These are phyloP conservation scores for Hyposoter dolosus DNA, from an alignment of 2,888 invertebrate genomes.

Conservation along the genomic window DNA sequence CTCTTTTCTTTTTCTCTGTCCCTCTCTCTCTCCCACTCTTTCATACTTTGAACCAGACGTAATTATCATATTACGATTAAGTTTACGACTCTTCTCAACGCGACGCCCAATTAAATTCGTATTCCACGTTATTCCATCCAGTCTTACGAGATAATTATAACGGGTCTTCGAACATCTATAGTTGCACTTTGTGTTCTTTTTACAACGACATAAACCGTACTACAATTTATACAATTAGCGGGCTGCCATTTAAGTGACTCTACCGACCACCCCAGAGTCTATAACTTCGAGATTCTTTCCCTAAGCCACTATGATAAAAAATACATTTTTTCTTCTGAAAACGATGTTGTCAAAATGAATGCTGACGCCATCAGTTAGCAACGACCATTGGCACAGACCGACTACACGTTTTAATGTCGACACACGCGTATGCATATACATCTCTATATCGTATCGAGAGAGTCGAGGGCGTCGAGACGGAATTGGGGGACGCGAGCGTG, in stretches of 20 bases:
- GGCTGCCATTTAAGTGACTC: conserved; percentile 27
- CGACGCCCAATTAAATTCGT: conserved; percentile 77
- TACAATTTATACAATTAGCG: conserved; percentile 53
- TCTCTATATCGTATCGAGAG: conserved; percentile 41
- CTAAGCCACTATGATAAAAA: neutral
- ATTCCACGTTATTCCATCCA: conserved; percentile 59
- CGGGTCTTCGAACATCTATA: conserved; percentile 3
- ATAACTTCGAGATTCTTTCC: conserved; percentile 11
- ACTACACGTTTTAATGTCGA: conserved; percentile 29
- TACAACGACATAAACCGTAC: conserved; percentile 65
- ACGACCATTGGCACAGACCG: conserved; percentile 22
- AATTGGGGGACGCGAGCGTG: conserved; percentile 79
- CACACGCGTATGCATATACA: neutral
- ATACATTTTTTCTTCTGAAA: conserved; percentile 7
- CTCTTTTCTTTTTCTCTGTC: neutral
- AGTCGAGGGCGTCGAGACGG: conserved; percentile 76
- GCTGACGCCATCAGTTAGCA: conserved; percentile 44
- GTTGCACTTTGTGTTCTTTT: conserved; percentile 64
- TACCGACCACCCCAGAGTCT: conserved; percentile 47
- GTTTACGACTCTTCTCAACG: conserved; percentile 72
- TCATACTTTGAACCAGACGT: conserved; percentile 60
- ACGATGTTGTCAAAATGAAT: conserved; percentile 34
- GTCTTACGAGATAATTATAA: conserved; percentile 61
- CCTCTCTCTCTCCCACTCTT: neutral
- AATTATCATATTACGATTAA: conserved; percentile 81